phyloP scores from a whole-genome alignment of 2,888 invertebrate genomes.

The Pseudococcus jackbeardsleyi region DNA sequence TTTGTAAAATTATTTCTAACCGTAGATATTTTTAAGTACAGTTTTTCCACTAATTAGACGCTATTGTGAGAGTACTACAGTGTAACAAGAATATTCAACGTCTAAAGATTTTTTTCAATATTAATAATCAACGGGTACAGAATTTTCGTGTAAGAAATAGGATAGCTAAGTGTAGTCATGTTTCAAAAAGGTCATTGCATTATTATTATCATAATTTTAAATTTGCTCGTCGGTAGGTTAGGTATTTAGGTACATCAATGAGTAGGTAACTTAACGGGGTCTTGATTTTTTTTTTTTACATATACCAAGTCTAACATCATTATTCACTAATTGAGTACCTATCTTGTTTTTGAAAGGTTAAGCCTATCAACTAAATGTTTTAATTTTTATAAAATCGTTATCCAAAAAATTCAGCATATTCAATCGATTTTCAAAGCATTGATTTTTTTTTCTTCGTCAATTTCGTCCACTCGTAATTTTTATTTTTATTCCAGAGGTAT shows the following conservation, averaged over 20 bases:
- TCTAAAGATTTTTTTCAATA: not conserved
- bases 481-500: no score
- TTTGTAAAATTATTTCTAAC: not conserved
- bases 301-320: no score
- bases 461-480: no score
- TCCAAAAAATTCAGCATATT: no score
- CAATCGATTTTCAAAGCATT: no score
- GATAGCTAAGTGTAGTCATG: not conserved
- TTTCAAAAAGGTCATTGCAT: conserved; percentile 21
- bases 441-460: no score
- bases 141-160: not conserved
- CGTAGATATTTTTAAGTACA: not conserved
- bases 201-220: not conserved
- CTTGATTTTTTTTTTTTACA: no score
- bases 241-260: not conserved
- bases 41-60: conserved; percentile 7
- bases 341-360: no score
- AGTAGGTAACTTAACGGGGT: not conserved
- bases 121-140: not conserved
- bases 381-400: no score
- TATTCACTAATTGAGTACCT: no score
- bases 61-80: conserved; percentile 5
- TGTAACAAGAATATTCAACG: not conserved
- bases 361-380: no score
- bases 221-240: not conserved